phyloP scores from a whole-genome alignment of 2,888 invertebrate genomes.

The Dryadula phaetusa region DNA sequence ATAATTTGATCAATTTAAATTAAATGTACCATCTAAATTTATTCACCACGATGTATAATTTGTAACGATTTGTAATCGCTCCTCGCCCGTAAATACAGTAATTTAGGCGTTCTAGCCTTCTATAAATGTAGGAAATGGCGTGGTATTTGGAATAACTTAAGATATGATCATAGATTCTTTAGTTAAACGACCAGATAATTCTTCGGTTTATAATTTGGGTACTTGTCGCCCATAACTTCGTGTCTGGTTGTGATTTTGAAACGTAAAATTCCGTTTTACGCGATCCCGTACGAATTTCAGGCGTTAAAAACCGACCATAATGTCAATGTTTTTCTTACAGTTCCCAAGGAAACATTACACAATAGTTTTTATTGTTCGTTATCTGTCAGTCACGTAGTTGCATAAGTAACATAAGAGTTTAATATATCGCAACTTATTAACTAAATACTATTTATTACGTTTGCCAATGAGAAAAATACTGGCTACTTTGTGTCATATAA shows the following conservation, averaged over 20 bases:
- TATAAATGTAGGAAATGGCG: conserved; percentile 37
- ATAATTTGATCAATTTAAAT: conserved; percentile 70
- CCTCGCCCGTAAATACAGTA: conserved; percentile 43
- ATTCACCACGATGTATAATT: conserved; percentile 57
- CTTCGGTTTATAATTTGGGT: conserved; percentile 19
- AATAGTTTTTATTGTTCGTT: too few species aligned
- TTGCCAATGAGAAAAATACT: too few species aligned
- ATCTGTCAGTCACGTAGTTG: too few species aligned
- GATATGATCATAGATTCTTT: conserved; percentile 4
- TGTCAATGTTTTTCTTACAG: too few species aligned
- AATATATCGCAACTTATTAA: too few species aligned
- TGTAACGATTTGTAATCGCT: conserved; percentile 41
- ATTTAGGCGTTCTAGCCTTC: conserved; percentile 39
- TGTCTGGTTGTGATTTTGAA: too few species aligned
- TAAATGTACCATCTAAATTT: conserved; percentile 47
- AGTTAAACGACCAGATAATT: conserved; percentile 17
- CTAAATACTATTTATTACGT: too few species aligned
- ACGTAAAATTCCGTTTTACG: too few species aligned
- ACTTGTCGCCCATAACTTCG: conserved; percentile 19
- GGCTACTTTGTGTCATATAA: neutral
- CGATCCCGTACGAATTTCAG: too few species aligned
- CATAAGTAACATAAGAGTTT: too few species aligned
- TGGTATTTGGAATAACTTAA: conserved; percentile 31
- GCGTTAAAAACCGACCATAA: too few species aligned
- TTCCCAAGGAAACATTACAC: too few species aligned